These are phyloP conservation scores for Lepidostoma basale DNA, from an alignment of 1,140 invertebrate species.

Conservation along the genomic window DNA sequence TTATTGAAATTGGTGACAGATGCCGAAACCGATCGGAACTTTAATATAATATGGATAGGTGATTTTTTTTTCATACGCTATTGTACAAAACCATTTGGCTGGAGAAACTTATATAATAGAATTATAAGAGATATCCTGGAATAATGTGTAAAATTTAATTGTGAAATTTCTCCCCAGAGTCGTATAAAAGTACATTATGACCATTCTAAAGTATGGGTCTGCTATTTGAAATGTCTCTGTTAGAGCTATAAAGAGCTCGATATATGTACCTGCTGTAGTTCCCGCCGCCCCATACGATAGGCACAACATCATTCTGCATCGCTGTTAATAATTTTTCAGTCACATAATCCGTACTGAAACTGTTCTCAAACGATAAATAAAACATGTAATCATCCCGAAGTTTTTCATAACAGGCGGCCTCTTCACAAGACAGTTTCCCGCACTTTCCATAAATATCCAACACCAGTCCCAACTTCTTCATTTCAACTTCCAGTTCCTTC, in stretches of 20 bases:
- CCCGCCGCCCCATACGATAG: conserved; percentile 62
- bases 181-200: no score
- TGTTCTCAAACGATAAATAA: conserved; percentile 74
- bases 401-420: conserved; percentile 45
- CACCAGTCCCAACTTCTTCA: conserved; percentile 50
- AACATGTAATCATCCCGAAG: conserved; percentile 66
- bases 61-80: no score
- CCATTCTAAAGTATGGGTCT: no score
- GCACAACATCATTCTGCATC: conserved; percentile 56
- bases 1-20: no score
- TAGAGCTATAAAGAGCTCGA: not conserved
- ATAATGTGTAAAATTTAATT: no score
- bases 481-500: conserved; percentile 60
- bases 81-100: no score
- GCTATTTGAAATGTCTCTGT: not conserved
- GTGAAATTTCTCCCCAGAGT: no score
- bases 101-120: no score
- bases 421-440: conserved; percentile 53
- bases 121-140: no score
- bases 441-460: conserved; percentile 78
- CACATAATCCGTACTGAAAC: conserved; percentile 65
- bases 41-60: no score
- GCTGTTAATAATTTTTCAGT: conserved; percentile 68
- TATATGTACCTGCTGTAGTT: conserved; percentile 49
- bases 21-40: no score